Conservation (phyloP, 2,888 invertebrate genomes). For the Callyntrura sp. region DNA sequence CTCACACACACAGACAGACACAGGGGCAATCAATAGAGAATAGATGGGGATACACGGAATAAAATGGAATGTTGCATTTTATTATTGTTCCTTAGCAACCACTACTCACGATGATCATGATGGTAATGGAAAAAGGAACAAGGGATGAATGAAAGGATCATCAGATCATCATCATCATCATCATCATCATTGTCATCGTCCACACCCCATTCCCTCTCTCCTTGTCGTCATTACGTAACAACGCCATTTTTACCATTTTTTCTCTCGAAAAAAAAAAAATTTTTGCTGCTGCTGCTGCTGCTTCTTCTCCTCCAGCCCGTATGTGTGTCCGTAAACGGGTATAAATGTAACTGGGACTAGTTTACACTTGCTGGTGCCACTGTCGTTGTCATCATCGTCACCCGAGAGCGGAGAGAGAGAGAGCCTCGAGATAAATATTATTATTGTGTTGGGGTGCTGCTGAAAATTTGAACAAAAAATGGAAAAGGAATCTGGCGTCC, state of each 20-base stretch:
- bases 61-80: slow-evolving; percentile 2
- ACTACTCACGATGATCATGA: slow-evolving; percentile 1
- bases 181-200: neutral
- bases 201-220: neutral
- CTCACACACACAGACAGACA: no score
- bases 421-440: no score
- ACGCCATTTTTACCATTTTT: slow-evolving; percentile 55
- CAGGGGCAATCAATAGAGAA: neutral
- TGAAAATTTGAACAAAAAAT: neutral
- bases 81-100: neutral
- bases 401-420: neutral
- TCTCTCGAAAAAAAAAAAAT: slow-evolving; percentile 25
- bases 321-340: no score
- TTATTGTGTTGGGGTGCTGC: slow-evolving; percentile 41
- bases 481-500: no score
- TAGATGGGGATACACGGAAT: neutral
- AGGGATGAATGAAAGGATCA: slow-evolving; percentile 64
- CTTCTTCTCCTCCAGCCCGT: no score
- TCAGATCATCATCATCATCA: slow-evolving; percentile 13
- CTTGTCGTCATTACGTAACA: slow-evolving; percentile 25
- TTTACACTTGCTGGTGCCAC: neutral
- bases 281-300: no score
- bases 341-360: no score
- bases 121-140: slow-evolving; percentile 37
- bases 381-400: neutral